Conservation (phyloP, 1,140 invertebrate species). For the Leucophenga varia region DNA sequence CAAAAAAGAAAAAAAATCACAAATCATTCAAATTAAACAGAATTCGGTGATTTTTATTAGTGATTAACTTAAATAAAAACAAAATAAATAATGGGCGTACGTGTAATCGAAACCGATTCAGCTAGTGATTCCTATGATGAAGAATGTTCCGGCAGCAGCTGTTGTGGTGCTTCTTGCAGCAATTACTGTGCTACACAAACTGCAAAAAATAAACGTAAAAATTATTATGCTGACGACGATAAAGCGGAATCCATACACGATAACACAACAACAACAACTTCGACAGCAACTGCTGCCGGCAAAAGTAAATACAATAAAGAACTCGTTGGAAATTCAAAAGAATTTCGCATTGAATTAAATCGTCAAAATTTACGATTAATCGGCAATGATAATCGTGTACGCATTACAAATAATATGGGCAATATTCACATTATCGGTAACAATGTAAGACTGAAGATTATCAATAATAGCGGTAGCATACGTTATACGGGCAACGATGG, state of each 20-base stretch:
- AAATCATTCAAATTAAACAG: not conserved
- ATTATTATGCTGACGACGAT: constrained; percentile 1
- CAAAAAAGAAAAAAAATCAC: too few relatives aligned
- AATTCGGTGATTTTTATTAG: not conserved
- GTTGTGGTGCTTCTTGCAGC: too few relatives aligned
- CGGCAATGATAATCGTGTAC: constrained; percentile 45
- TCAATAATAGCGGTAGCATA: constrained; percentile 31
- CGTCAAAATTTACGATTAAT: constrained; percentile 38
- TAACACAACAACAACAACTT: too few relatives aligned
- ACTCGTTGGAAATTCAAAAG: constrained; percentile 47
- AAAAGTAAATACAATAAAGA: constrained; percentile 26
- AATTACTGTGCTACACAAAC: too few relatives aligned
- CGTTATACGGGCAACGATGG: constrained; percentile 50
- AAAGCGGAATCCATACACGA: not conserved
- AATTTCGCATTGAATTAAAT: constrained; percentile 48
- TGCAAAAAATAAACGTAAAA: constrained; percentile 7
- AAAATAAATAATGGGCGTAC: constrained; percentile 29
- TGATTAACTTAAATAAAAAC: too few relatives aligned
- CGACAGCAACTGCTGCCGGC: too few relatives aligned
- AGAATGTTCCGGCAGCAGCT: constrained; percentile 30
- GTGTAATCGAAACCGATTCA: constrained; percentile 39
- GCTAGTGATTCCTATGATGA: constrained; percentile 44
- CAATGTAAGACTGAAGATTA: constrained; percentile 39
- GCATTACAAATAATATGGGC: constrained; percentile 36
- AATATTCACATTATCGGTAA: constrained; percentile 44